phyloP scores from a whole-genome alignment of 2,797 vertebrate species.

The Botia almorhae region DNA sequence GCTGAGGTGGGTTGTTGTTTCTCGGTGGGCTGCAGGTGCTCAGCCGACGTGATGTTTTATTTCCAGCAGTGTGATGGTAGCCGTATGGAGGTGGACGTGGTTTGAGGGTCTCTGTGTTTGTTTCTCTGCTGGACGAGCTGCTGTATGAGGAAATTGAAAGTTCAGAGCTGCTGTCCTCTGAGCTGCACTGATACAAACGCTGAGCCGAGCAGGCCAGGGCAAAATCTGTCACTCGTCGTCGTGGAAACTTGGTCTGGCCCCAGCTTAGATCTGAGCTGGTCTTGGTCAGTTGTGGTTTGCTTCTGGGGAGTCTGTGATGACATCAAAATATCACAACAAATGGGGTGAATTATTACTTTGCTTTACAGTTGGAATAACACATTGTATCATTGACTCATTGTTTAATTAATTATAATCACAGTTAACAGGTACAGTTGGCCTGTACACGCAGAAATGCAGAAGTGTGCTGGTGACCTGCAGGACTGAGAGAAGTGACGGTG shows the following conservation, averaged over 20 bases:
- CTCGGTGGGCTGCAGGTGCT: conserved; percentile 43
- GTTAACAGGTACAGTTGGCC: too few species aligned
- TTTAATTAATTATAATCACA: not conserved
- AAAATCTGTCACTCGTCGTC: conserved; percentile 76
- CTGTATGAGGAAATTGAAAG: conserved; percentile 83
- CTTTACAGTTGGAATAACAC: too few species aligned
- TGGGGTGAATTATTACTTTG: too few species aligned
- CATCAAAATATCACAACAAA: too few species aligned
- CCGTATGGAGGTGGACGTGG: conserved; percentile 79
- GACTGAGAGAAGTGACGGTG: conserved; percentile 82
- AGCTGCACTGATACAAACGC: conserved; percentile 80
- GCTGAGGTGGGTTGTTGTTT: conserved; percentile 54
- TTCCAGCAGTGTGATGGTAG: conserved; percentile 68
- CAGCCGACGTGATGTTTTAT: conserved; percentile 57
- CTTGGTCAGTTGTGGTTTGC: conserved; percentile 65
- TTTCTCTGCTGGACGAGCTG: conserved; percentile 74
- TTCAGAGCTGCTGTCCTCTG: conserved; percentile 87
- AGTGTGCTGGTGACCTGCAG: conserved; percentile 76
- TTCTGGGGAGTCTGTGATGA: conserved; percentile 76
- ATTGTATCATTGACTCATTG: not conserved
- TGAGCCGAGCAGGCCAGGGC: conserved; percentile 75
- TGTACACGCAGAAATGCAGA: not conserved
- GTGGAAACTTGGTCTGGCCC: conserved; percentile 75
- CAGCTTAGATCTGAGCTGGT: conserved; percentile 66
- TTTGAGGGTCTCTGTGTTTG: conserved; percentile 70